Conservation (phyloP, 2,888 invertebrate species). For the Hyposoter didymator region DNA sequence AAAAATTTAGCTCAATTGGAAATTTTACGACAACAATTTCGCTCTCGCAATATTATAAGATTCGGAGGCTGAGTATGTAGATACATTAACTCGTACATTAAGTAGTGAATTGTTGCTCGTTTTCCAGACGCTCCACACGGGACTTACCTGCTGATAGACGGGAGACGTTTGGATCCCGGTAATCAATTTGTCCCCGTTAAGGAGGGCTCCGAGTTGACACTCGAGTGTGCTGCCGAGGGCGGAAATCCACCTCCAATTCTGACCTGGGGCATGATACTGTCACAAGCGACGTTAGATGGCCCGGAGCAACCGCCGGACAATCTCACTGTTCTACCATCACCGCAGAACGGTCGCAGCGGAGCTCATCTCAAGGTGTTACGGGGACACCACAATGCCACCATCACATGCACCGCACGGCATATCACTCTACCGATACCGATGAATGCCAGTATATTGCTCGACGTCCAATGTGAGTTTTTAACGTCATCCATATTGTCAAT, state of each 20-base stretch:
- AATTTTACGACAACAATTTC: not conserved
- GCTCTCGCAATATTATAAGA: not conserved
- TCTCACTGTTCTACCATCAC: conserved; percentile 80
- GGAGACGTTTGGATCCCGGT: conserved; percentile 92
- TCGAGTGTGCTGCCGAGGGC: conserved; percentile 95
- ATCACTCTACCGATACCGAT: conserved; percentile 86
- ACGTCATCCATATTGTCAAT: not conserved
- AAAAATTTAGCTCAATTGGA: not conserved
- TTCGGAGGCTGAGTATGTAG: not conserved
- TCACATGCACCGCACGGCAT: conserved; percentile 93
- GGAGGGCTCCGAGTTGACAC: conserved; percentile 92
- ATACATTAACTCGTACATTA: not conserved
- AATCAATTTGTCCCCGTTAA: conserved; percentile 95
- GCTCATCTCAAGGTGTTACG: conserved; percentile 91
- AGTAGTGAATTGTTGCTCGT: conserved; percentile 34
- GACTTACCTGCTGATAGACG: conserved; percentile 94
- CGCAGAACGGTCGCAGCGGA: conserved; percentile 85
- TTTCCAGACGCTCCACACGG: conserved; percentile 92
- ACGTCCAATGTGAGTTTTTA: conserved; percentile 88
- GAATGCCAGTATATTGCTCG: conserved; percentile 87
- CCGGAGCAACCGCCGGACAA: conserved; percentile 82
- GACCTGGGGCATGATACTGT: conserved; percentile 88
- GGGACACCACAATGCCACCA: conserved; percentile 94
- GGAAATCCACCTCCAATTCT: conserved; percentile 89
- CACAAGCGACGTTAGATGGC: conserved; percentile 82